A percentile compares a stretch with the other conserved stretches of the same genome.
Evolutionary conservation across 1,140 invertebrate genomes (phyloP).

Genomic region (Colletes latitarsis): DNA sequence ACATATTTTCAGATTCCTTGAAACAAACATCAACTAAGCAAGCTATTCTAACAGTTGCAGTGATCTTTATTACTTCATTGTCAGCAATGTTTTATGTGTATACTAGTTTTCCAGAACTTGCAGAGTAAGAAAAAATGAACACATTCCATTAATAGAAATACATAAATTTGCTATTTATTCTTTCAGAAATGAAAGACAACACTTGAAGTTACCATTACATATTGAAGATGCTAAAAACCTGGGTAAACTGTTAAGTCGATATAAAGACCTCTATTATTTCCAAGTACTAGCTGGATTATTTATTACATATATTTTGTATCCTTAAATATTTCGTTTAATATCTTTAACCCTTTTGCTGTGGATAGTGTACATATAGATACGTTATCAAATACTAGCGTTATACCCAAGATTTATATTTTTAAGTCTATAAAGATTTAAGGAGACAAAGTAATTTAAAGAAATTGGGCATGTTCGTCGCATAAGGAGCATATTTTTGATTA

Average conservation of each 20-base stretch:
- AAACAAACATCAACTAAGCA: slow-evolving; percentile 79
- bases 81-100: slow-evolving; percentile 86
- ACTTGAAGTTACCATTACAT: slow-evolving; percentile 95
- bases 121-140: slow-evolving; percentile 85
- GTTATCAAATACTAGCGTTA: too few relatives aligned
- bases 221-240: slow-evolving; percentile 98
- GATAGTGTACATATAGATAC: too few relatives aligned
- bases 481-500: too few relatives aligned
- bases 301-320: slow-evolving; percentile 99
- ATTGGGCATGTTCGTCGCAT: too few relatives aligned
- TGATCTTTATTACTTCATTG: slow-evolving; percentile 86
- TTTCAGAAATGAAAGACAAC: slow-evolving; percentile 91
- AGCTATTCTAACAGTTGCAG: slow-evolving; percentile 82
- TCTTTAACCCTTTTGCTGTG: not conserved
- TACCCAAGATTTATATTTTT: too few relatives aligned
- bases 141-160: not conserved
- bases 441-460: too few relatives aligned
- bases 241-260: slow-evolving; percentile 93
- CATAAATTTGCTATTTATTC: slow-evolving; percentile 4
- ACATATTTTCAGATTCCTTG: slow-evolving; percentile 20
- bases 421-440: too few relatives aligned
- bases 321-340: slow-evolving; percentile 81
- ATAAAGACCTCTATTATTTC: slow-evolving; percentile 97
- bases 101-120: slow-evolving; percentile 89
- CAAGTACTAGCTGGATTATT: slow-evolving; percentile 95